Evolutionary conservation across 2,113 vertebrate genomes (phyloP).

Genomic region (Pandion haliaetus): DNA sequence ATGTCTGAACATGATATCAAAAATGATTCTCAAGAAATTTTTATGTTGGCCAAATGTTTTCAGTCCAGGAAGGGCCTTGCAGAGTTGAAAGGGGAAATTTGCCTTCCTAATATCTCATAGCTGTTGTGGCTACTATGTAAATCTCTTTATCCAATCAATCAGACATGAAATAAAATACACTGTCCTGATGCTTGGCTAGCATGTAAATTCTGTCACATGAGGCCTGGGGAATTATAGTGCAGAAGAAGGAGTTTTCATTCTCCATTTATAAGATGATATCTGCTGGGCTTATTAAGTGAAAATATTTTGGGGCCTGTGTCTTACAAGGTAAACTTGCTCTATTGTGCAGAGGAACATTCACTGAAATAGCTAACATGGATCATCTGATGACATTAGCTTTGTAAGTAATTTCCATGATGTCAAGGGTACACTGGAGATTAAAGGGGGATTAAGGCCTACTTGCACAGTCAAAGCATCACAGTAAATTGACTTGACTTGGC

Average conservation of each 20-base stretch:
- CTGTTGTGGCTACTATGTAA: constrained; percentile 54
- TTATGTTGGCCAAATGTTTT: background rate
- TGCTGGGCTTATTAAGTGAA: constrained; percentile 23
- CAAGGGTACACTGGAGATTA: constrained; percentile 77
- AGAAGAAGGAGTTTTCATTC: constrained; percentile 51
- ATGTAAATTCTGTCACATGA: constrained; percentile 42
- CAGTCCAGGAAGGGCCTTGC: background rate
- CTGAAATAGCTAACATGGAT: constrained; percentile 72
- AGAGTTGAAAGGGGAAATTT: constrained; percentile 19
- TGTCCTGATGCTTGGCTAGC: constrained; percentile 28
- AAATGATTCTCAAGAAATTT: background rate
- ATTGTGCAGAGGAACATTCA: constrained; percentile 58
- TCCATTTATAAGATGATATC: constrained; percentile 47
- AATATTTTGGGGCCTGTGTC: constrained; percentile 48
- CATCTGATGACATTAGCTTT: constrained; percentile 74
- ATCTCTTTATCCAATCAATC: constrained; percentile 70
- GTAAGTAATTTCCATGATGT: constrained; percentile 78
- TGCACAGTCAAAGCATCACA: constrained; percentile 69
- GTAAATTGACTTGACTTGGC: constrained; percentile 77
- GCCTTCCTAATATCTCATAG: constrained; percentile 20
- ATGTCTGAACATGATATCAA: background rate
- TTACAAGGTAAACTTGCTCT: constrained; percentile 55
- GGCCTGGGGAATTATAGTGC: constrained; percentile 20
- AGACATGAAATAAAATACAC: constrained; percentile 59
- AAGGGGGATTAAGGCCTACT: constrained; percentile 71